phyloP scores from a whole-genome alignment of 2,888 invertebrate species.

The Nematopogon swammerdamellus region DNA sequence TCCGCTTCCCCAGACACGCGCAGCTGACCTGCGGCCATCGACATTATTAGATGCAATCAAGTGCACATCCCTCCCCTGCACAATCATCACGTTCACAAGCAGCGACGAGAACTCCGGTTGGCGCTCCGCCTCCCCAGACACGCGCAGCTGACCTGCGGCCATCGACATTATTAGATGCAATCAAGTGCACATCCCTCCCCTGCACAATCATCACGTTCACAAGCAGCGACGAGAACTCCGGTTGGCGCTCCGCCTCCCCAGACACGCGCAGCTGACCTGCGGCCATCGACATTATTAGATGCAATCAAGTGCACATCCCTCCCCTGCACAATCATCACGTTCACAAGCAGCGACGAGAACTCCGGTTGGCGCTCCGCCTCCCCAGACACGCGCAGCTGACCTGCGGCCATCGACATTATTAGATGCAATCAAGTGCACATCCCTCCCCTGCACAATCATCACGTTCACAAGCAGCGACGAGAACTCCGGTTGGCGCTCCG shows the following conservation, averaged over 20 bases:
- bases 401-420: no score
- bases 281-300: no score
- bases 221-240: constrained; percentile 79
- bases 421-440: constrained; percentile 85
- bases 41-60: no score
- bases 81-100: constrained; percentile 80
- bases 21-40: constrained; percentile 33
- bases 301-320: constrained; percentile 86
- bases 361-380: constrained; percentile 60
- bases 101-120: constrained; percentile 80
- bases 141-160: constrained; percentile 37
- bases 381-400: constrained; percentile 41
- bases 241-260: constrained; percentile 49
- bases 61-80: constrained; percentile 82
- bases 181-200: constrained; percentile 85
- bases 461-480: constrained; percentile 80
- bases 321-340: constrained; percentile 82
- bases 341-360: constrained; percentile 80
- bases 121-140: constrained; percentile 38
- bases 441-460: constrained; percentile 82
- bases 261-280: constrained; percentile 45
- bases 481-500: constrained; percentile 68
- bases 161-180: no score
- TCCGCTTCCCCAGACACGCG: constrained; percentile 45
- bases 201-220: constrained; percentile 83